A percentile compares a stretch with the other conserved stretches of the same genome.
Evolutionary conservation across 2,888 invertebrate genomes (phyloP).

Genomic region (Chrysina gloriosa): DNA sequence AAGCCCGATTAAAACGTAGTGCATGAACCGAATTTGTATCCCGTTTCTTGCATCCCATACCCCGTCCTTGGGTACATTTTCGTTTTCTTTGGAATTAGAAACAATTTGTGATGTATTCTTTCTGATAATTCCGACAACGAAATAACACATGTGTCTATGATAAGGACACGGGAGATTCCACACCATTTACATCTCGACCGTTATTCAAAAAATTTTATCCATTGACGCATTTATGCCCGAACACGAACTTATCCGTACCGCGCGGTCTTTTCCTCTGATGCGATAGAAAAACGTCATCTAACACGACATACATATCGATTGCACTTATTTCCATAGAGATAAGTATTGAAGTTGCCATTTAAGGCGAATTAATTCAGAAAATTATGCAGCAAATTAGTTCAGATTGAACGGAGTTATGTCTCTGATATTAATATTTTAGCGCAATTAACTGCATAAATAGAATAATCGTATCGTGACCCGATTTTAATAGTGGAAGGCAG

Average conservation of each 20-base stretch:
- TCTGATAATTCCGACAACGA: no score
- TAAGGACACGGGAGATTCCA: no score
- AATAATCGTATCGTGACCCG: slow-evolving; percentile 13
- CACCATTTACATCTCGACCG: no score
- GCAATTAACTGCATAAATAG: slow-evolving; percentile 12
- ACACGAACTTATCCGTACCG: background rate
- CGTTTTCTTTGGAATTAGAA: no score
- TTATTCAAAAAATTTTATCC: no score
- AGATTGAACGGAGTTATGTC: slow-evolving; percentile 24
- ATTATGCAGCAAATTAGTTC: slow-evolving; percentile 27
- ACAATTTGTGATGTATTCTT: no score
- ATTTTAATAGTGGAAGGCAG: background rate
- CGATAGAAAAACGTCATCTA: slow-evolving; percentile 1
- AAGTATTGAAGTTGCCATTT: slow-evolving; percentile 19
- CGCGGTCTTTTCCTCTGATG: background rate
- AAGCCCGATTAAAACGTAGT: no score
- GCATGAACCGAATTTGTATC: no score
- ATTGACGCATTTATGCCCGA: no score
- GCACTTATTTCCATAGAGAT: slow-evolving; percentile 8
- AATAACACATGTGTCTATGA: no score
- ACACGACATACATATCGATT: slow-evolving; percentile 18
- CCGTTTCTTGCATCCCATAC: no score
- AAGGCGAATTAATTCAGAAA: slow-evolving; percentile 14
- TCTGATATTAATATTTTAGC: slow-evolving; percentile 11
- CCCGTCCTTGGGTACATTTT: no score